These are phyloP conservation scores for Nymphalis urticae DNA, from an alignment of 2,888 invertebrate species.

Conservation along the genomic window DNA sequence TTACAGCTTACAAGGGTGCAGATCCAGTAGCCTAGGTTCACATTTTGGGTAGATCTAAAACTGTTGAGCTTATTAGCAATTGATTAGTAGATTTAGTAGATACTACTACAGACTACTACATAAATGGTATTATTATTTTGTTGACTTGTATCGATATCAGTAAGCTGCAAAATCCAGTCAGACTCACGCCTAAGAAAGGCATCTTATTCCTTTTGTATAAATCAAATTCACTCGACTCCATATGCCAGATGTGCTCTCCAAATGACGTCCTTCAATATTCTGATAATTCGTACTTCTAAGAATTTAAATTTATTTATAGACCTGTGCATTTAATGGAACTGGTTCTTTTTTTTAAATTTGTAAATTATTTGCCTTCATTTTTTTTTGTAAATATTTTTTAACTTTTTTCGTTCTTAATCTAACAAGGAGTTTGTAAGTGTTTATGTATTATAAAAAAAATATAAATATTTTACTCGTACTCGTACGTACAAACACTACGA, in stretches of 20 bases:
- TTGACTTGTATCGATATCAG: background rate
- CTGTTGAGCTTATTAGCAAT: no score
- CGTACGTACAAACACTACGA: no score
- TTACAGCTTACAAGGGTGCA: no score
- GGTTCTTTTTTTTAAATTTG: constrained; percentile 8
- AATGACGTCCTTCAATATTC: constrained; percentile 2
- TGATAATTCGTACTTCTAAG: constrained; percentile 1
- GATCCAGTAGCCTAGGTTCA: no score
- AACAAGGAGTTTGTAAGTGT: background rate
- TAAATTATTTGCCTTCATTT: no score
- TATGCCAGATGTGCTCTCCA: constrained; percentile 12
- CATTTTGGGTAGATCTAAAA: no score
- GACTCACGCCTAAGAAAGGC: background rate
- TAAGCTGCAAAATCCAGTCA: background rate
- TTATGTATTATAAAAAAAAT: no score
- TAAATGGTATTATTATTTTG: no score
- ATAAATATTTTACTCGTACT: no score
- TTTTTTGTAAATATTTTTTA: no score
- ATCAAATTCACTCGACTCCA: constrained; percentile 11
- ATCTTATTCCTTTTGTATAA: background rate
- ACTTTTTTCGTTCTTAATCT: background rate
- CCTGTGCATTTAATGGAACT: background rate
- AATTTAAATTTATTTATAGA: constrained; percentile 8
- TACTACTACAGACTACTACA: no score
- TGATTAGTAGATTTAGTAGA: no score